Evolutionary conservation across 64 coral and sea anemone species (phyloP), one percentile per base, ranked within the genome.

Genomic region (Montipora cactus): DNA sequence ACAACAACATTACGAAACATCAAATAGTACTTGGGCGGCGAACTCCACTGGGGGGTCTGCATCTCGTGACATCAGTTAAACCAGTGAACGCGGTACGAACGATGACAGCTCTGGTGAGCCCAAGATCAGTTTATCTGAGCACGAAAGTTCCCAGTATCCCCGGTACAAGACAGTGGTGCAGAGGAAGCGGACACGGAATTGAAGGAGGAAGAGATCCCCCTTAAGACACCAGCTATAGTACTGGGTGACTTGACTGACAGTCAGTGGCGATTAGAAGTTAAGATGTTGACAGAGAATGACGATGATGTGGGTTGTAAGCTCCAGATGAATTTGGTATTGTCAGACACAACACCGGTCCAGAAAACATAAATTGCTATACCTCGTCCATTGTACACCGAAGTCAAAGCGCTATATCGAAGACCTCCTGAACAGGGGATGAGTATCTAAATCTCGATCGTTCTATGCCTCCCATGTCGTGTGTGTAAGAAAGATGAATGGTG

Each of bases 1-100:
- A 82, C 11, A 22, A 23, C 2, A 81, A 91, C 61, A 44, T 2
- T 23, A 0, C 89, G 58, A 91, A 69, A 28, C 88, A 90, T 80
- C 59, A 90, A 8, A 22, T 90, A 47, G 18, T 50, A 5, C 62
- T 81, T 49, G n/a, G 49, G 1, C 28, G 59, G 21, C 78, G 79
- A 13, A 74, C 73, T 10, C 49, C 20, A 45, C 47, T 88, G 19
- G 70, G 72, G 8, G 3, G n/a, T 23, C 9, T 77, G 25, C 87
- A 88, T 12, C 71, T 88, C 15, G 87, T 64, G 8, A 7, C 8
- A 64, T 88, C 49, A 9, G 47, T 73, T 19, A 70, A 45, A 5
- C 47, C 69, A 5, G 12, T 87, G 18, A 70, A 87, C 25, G 25
- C 25, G 25, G 25, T 25, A 25, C 25, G 25, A 25, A 25, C 25